phyloP scores from a whole-genome alignment of 2,113 vertebrate species.

The Elephantulus edwardii region DNA sequence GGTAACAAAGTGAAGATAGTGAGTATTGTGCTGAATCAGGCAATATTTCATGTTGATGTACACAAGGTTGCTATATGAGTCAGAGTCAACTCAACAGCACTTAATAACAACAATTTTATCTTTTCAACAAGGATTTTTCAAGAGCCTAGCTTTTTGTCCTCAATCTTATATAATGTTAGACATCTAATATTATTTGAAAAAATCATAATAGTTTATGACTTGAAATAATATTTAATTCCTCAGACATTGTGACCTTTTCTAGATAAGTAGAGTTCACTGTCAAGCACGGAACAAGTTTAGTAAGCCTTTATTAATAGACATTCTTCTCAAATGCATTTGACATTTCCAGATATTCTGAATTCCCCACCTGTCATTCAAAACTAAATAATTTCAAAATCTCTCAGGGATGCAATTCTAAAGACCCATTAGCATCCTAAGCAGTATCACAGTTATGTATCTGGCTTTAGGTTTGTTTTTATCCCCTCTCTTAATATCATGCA shows the following conservation, averaged over 20 bases:
- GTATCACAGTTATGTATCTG: neutral
- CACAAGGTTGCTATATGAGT: too few species aligned
- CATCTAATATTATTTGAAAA: neutral
- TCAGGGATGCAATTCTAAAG: conserved; percentile 40
- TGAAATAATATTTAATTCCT: neutral
- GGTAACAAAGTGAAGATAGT: too few species aligned
- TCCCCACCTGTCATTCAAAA: conserved; percentile 59
- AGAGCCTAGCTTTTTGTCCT: neutral
- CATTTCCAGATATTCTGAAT: conserved; percentile 69
- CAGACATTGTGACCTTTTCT: conserved; percentile 20
- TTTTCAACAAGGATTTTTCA: neutral
- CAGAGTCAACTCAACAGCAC: too few species aligned
- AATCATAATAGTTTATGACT: neutral
- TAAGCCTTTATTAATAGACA: conserved; percentile 60
- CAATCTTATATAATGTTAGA: too few species aligned
- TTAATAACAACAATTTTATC: neutral
- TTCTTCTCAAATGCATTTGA: conserved; percentile 64
- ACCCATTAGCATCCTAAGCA: conserved; percentile 16
- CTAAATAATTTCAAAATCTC: conserved; percentile 56
- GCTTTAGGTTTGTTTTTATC: neutral
- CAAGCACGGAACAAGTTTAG: conserved; percentile 9
- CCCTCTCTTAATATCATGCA: neutral
- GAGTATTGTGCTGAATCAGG: too few species aligned
- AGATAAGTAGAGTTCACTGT: conserved; percentile 52
- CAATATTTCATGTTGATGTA: too few species aligned